Percentiles rank a stretch among this genome's conserved stretches.
phyloP scores from a whole-genome alignment of 2,797 vertebrate species.

The Bryconaethiops microstoma region DNA sequence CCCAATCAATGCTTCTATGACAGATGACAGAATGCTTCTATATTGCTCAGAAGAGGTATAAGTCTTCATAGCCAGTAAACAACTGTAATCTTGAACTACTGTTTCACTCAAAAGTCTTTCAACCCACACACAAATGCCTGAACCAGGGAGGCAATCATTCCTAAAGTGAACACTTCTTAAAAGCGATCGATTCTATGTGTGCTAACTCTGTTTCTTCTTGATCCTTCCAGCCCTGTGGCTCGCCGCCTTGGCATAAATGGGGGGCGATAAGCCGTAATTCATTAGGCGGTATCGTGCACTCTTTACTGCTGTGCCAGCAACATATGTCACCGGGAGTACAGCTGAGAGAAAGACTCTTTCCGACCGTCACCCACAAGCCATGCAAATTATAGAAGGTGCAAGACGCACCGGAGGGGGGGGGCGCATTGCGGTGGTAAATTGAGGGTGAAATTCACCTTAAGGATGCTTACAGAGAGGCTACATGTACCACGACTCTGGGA shows the following conservation, averaged over 20 bases:
- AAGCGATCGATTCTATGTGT: slow-evolving; percentile 38
- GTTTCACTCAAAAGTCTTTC: neutral
- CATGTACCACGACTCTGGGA: slow-evolving; percentile 51
- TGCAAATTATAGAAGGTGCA: slow-evolving; percentile 59
- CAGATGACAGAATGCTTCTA: too few species aligned
- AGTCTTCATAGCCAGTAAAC: neutral
- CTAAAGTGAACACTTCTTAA: slow-evolving; percentile 13
- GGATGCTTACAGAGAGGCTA: slow-evolving; percentile 51
- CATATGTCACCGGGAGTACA: slow-evolving; percentile 61
- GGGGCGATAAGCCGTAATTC: slow-evolving; percentile 63
- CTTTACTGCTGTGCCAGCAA: slow-evolving; percentile 64
- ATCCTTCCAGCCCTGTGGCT: slow-evolving; percentile 11
- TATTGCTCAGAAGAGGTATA: too few species aligned
- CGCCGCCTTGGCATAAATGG: slow-evolving; percentile 45
- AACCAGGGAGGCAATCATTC: neutral
- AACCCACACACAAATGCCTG: neutral
- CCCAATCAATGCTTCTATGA: too few species aligned
- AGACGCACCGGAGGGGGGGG: slow-evolving; percentile 48
- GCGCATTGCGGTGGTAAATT: slow-evolving; percentile 56
- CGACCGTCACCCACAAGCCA: slow-evolving; percentile 59
- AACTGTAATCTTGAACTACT: neutral
- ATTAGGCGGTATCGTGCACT: slow-evolving; percentile 63
- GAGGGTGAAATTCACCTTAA: slow-evolving; percentile 68
- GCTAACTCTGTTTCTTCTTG: slow-evolving; percentile 13
- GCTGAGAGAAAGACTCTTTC: slow-evolving; percentile 55